Percentiles rank a stretch among this genome's conserved stretches.
phyloP scores from a whole-genome alignment of 2,888 invertebrate genomes.

The Caenorhabditis sp. region DNA sequence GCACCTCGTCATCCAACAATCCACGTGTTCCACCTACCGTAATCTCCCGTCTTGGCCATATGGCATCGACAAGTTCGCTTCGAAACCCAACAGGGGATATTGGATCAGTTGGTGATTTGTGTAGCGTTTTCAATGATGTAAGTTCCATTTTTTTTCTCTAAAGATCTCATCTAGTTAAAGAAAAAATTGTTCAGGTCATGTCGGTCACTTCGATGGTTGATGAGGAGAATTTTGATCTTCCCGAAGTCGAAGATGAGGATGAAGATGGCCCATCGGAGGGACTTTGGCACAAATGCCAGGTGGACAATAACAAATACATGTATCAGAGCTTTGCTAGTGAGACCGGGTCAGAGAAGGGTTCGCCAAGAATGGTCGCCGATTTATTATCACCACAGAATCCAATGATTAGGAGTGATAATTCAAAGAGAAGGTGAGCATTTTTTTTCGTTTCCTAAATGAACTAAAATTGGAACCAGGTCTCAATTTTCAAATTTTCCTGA shows the following conservation, averaged over 20 bases:
- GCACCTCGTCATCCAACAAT: background rate
- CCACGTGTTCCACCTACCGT: constrained; percentile 15
- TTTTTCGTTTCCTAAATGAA: background rate
- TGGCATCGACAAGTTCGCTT: constrained; percentile 27
- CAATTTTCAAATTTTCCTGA: background rate
- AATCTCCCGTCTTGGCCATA: constrained; percentile 21
- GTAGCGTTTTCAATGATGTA: constrained; percentile 59
- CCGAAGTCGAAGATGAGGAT: constrained; percentile 31
- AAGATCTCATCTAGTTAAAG: too few species aligned
- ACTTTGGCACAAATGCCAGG: constrained; percentile 46
- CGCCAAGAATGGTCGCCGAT: constrained; percentile 10
- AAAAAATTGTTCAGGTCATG: constrained; percentile 47
- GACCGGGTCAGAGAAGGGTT: constrained; percentile 20
- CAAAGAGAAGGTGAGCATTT: constrained; percentile 28
- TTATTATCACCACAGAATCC: background rate
- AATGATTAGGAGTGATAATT: constrained; percentile 32
- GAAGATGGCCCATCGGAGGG: background rate
- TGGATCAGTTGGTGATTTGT: constrained; percentile 52
- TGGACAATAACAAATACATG: constrained; percentile 57
- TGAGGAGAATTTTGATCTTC: constrained; percentile 15
- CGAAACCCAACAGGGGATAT: constrained; percentile 12
- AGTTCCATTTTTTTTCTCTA: background rate
- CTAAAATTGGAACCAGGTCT: too few species aligned
- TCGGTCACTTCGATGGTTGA: constrained; percentile 43
- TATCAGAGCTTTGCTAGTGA: constrained; percentile 55